These are phyloP conservation scores for Echeneis naucrates DNA, from an alignment of 2,797 vertebrate species.

Conservation along the genomic window DNA sequence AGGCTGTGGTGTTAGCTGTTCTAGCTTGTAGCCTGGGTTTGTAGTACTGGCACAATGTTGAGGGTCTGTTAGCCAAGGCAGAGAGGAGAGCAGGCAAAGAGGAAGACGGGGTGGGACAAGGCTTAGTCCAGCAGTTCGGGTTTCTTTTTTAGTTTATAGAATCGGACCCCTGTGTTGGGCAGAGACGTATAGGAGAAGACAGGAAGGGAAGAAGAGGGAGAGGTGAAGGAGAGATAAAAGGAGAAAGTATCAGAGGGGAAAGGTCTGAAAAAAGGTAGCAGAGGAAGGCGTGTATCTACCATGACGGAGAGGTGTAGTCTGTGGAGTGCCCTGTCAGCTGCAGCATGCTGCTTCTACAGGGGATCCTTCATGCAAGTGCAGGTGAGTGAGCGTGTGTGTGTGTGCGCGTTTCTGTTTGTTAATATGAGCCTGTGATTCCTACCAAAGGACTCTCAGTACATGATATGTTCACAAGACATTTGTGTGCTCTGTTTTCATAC, in stretches of 20 bases:
- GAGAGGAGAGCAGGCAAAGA: constrained; percentile 24
- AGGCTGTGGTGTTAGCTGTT: constrained; percentile 50
- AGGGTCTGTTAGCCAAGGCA: constrained; percentile 62
- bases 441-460: constrained; percentile 11
- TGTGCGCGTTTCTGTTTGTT: constrained; percentile 2
- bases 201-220: constrained; percentile 41
- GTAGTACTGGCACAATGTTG: constrained; percentile 67
- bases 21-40: constrained; percentile 49
- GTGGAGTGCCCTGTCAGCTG: constrained; percentile 97
- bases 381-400: constrained; percentile 85
- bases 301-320: constrained; percentile 98
- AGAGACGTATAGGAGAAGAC: constrained; percentile 45
- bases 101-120: constrained; percentile 66
- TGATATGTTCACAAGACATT: constrained; percentile 11
- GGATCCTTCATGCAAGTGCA: constrained; percentile 99
- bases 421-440: constrained; percentile 1
- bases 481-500: constrained; percentile 14
- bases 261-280: constrained; percentile 45
- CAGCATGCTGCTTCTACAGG: constrained; percentile 98
- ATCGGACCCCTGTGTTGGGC: constrained; percentile 51
- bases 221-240: constrained; percentile 20
- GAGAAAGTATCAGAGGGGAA: constrained; percentile 66
- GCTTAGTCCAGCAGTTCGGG: constrained; percentile 57
- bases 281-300: constrained; percentile 68
- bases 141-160: too few species aligned